Base-by-base conservation (phyloP, 1,140 invertebrate genomes). In the Brachionus calyciflorus region DNA sequence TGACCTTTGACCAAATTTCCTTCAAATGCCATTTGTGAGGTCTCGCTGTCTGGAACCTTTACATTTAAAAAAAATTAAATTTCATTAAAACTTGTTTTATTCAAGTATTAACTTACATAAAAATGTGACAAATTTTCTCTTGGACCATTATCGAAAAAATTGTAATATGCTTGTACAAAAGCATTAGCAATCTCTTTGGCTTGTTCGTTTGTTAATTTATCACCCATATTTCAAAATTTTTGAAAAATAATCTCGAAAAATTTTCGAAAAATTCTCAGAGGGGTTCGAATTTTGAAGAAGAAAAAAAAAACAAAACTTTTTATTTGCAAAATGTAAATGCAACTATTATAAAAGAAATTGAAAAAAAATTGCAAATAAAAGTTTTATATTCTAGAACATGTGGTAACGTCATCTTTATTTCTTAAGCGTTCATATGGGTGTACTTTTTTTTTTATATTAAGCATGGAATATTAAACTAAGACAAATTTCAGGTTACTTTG, bases 161-260 rank as follows among this genome's bases (percentile, higher is more conserved):
- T 26, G 76, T 77, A 77, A 49, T 77, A 77, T 30, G 55, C 28
- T 10, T 63, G 44, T 3, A 77, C 57, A 51, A 77, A 77, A 26
- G 55, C 76, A 46, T 44, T 48, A 26, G 37, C 76, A 21, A 77
- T 49, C 49, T 77, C 44, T 51, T 44, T 65, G 2, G 41, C 55
- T 65, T 77, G 57, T 26, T 77, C 76, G 19, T 24, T 17, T 7
- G 28, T 76, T 2, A 76, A 28, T 73, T 37, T 37, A 44, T 57
- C 28, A 55, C n/a, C 21, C 73, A 76, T 76, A 44, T 65, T 65
- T 41, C 3, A 10, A 46, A 46, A 5, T 4, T 7, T 17, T 46
- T 3, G 14, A 46, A 46, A 37, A 37, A 37, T 60, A 60, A 60
- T 33, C 55, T 60, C 55, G 30, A 60, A 33, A 6, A 5, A 5